These are phyloP conservation scores for Sesia bembeciformis DNA, from an alignment of 2,888 invertebrate species.

Conservation along the genomic window DNA sequence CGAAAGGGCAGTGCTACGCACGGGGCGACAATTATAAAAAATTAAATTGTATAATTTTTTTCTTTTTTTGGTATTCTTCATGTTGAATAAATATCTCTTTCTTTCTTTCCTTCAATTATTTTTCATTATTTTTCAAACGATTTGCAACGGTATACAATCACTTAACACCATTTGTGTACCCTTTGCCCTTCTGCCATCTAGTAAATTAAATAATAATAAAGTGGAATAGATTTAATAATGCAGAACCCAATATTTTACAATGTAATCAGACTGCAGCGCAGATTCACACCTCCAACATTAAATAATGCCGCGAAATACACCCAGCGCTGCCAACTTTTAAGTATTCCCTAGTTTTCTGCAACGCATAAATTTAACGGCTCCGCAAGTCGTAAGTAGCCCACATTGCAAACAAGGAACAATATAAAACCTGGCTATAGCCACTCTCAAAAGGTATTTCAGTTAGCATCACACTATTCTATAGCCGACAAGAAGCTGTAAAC, in stretches of 20 bases:
- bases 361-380: slow-evolving; percentile 32
- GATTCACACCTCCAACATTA: not conserved
- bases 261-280: not conserved
- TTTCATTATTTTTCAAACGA: too few relatives aligned
- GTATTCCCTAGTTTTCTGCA: slow-evolving; percentile 20
- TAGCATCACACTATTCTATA: slow-evolving; percentile 20
- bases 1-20: too few relatives aligned
- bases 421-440: slow-evolving; percentile 24
- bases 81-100: too few relatives aligned
- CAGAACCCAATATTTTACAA: not conserved
- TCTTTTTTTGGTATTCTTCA: too few relatives aligned
- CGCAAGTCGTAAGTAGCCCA: slow-evolving; percentile 24
- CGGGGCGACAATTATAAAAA: too few relatives aligned
- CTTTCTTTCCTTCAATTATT: too few relatives aligned
- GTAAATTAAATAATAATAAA: not conserved
- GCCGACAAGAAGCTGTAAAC: slow-evolving; percentile 22
- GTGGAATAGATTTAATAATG: not conserved
- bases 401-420: slow-evolving; percentile 27
- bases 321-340: slow-evolving; percentile 16
- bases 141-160: too few relatives aligned
- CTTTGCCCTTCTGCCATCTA: too few relatives aligned
- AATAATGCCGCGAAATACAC: slow-evolving; percentile 16
- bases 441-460: slow-evolving; percentile 24
- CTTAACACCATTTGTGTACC: too few relatives aligned
- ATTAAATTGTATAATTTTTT: too few relatives aligned